Evolutionary conservation across 2,888 invertebrate species (phyloP).

Genomic region (Melanostoma scalare): DNA sequence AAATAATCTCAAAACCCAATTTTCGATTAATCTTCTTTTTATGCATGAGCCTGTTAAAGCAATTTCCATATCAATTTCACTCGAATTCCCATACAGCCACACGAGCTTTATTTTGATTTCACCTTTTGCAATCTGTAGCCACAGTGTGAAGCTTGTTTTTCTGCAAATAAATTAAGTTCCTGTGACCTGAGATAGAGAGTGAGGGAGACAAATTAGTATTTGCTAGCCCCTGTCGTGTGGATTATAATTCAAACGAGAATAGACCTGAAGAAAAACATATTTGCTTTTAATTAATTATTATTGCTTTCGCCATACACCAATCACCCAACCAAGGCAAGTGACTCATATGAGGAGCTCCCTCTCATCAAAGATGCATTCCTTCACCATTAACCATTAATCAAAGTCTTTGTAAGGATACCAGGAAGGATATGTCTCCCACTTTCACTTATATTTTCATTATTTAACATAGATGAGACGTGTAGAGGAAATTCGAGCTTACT

Average conservation of each 20-base stretch:
- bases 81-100: not conserved
- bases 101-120: not conserved
- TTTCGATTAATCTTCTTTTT: conserved; percentile 4
- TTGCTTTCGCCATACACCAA: conserved; percentile 15
- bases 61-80: conserved; percentile 19
- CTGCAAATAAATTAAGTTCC: no score
- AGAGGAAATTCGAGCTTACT: conserved; percentile 13
- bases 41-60: not conserved
- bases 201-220: conserved; percentile 56
- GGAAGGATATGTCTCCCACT: conserved; percentile 33
- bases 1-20: not conserved
- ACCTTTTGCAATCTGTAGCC: no score
- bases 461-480: conserved; percentile 35
- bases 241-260: conserved; percentile 27
- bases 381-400: conserved; percentile 48
- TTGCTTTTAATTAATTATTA: conserved; percentile 64
- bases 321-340: not conserved
- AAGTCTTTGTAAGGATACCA: conserved; percentile 36
- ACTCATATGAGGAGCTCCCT: conserved; percentile 14
- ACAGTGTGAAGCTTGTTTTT: no score
- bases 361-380: conserved; percentile 41
- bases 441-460: conserved; percentile 55
- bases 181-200: no score
- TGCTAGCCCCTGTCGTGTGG: conserved; percentile 45
- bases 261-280: conserved; percentile 18